Conservation (phyloP, 2,888 invertebrate genomes). For the Resseliella maxima region DNA sequence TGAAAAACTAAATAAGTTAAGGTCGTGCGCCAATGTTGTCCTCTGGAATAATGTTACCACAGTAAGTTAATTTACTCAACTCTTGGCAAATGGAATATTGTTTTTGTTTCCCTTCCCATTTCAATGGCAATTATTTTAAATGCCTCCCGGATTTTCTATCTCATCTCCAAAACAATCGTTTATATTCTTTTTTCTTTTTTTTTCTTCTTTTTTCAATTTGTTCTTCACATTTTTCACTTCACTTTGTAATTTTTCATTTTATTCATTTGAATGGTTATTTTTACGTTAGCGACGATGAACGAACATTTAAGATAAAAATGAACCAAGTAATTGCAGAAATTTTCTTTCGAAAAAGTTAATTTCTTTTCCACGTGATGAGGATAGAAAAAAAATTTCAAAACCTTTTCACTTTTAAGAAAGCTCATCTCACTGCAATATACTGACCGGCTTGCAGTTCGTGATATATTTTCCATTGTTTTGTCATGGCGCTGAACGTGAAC, state of each 20-base stretch:
- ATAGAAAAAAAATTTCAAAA: not conserved
- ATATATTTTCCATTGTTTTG: constrained; percentile 30
- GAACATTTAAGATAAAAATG: not conserved
- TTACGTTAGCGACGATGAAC: not conserved
- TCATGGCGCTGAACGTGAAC: constrained; percentile 16
- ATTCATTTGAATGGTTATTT: not conserved
- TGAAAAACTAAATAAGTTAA: constrained; percentile 10
- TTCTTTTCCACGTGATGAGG: constrained; percentile 46
- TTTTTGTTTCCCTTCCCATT: not conserved
- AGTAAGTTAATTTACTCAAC: constrained; percentile 36
- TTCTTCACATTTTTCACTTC: not conserved
- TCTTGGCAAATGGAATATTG: constrained; percentile 6
- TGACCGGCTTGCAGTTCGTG: constrained; percentile 19
- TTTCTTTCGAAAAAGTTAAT: constrained; percentile 43
- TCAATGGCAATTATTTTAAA: constrained; percentile 9
- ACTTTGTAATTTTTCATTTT: not conserved
- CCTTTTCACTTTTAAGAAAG: not conserved
- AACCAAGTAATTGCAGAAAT: constrained; percentile 36
- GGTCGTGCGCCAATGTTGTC: constrained; percentile 38
- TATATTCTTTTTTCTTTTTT: not conserved
- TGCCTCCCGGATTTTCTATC: constrained; percentile 43
- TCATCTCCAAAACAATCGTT: not conserved
- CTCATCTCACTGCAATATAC: not conserved
- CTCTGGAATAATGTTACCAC: constrained; percentile 19
- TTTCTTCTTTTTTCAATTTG: not conserved